Evolutionary conservation across 2,113 vertebrate genomes (phyloP), one percentile per base, ranked within the genome.

Genomic region (Coreoperca whiteheadi): DNA sequence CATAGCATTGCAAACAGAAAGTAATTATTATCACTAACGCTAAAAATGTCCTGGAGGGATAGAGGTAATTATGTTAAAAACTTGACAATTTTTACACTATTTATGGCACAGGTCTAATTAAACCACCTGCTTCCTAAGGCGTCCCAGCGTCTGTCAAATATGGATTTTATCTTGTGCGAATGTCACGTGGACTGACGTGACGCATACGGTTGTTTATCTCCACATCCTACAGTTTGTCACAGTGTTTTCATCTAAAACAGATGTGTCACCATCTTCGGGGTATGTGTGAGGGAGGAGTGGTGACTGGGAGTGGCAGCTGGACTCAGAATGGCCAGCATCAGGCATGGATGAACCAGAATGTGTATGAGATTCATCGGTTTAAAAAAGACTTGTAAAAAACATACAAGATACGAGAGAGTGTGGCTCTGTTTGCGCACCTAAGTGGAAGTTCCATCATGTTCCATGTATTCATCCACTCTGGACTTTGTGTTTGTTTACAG

Each of bases 401-500:
- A 14, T 32, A 7, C 16, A 6, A 63, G 59, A 51, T 65, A 56
- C 34, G 21, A 56, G 43, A 30, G 16, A 46, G 50, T 25, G 68
- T 30, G 59, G 48, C 69, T 89, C 66, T 51, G 57, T 75, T 73
- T 71, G 67, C 51, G 72, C 64, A 75, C 59, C 41, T 70, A 15
- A 75, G 60, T 66, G 12, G 25, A 73, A 68, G 69, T 30, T 80
- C 64, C 59, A 54, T 48, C n/a, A 34, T 63, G 60, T 77, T 88
- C 65, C 70, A 79, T 83, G 83, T 54, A 56, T 59, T 89, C 81
- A 91, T 73, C 73, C 83, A 43, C 57, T 78, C 37, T 77, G 79
- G 71, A 87, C 70, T 90, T 79, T 91, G 68, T 88, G 66, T 86
- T 89, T 90, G 54, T 77, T 86, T 85, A 0, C 87, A 92, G 88